phyloP scores from a whole-genome alignment of 1,140 invertebrate species.

The Pomacea maculata region DNA sequence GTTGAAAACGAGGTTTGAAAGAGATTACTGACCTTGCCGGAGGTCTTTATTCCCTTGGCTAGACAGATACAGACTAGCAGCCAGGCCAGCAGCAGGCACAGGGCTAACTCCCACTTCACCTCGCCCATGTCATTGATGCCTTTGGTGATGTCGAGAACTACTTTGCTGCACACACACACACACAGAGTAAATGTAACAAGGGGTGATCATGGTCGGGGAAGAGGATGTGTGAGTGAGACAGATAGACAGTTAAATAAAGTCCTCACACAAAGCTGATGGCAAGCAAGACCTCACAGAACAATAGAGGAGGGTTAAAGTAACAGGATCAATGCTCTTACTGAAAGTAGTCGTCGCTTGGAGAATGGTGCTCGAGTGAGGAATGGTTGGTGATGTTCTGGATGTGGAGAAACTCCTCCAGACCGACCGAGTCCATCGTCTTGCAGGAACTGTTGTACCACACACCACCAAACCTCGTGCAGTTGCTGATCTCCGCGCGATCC shows the following conservation, averaged over 20 bases:
- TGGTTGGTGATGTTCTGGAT: constrained; percentile 40
- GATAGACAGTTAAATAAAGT: not conserved
- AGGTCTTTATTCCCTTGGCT: constrained; percentile 59
- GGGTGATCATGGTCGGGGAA: not conserved
- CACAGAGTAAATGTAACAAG: not conserved
- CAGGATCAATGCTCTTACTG: constrained; percentile 44
- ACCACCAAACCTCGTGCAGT: constrained; percentile 44
- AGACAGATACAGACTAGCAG: constrained; percentile 56
- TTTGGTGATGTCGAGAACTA: constrained; percentile 56
- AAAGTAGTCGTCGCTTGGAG: constrained; percentile 57
- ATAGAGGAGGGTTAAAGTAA: not conserved
- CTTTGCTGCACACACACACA: constrained; percentile 37
- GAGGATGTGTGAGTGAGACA: not conserved
- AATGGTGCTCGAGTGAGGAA: constrained; percentile 28
- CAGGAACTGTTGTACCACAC: constrained; percentile 45
- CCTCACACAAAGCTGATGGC: not conserved
- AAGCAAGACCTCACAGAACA: not conserved
- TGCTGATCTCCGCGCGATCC: constrained; percentile 33
- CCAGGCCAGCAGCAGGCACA: constrained; percentile 57
- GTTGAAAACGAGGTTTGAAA: no score
- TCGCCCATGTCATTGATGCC: constrained; percentile 55
- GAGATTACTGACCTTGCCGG: constrained; percentile 51
- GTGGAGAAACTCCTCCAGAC: constrained; percentile 27
- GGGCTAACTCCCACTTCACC: constrained; percentile 53
- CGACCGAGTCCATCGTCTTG: constrained; percentile 24